Evolutionary conservation across 2,888 invertebrate species (phyloP).

Genomic region (Diadegma fenestrale): DNA sequence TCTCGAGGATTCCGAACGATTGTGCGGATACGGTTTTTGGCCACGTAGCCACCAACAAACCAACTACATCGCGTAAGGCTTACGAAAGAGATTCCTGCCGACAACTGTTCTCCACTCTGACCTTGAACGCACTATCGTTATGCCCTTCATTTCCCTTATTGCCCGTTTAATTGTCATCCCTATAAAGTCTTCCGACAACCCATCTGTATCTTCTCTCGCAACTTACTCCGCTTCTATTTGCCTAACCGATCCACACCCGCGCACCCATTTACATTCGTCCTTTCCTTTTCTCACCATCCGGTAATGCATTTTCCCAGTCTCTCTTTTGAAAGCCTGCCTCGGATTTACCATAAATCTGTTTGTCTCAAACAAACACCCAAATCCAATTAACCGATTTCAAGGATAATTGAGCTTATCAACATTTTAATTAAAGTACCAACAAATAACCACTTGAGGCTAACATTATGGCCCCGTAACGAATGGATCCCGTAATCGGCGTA

Average conservation of each 20-base stretch:
- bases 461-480: background rate
- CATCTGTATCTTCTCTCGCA: slow-evolving; percentile 14
- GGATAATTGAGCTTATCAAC: slow-evolving; percentile 6
- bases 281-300: slow-evolving; percentile 10
- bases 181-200: slow-evolving; percentile 26
- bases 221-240: slow-evolving; percentile 59
- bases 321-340: background rate
- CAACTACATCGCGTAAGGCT: background rate
- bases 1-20: background rate
- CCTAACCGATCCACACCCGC: slow-evolving; percentile 60
- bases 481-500: background rate
- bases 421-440: slow-evolving; percentile 18
- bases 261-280: slow-evolving; percentile 57
- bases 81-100: slow-evolving; percentile 17
- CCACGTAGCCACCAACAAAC: background rate
- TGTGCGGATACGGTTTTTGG: slow-evolving; percentile 2
- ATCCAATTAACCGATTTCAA: background rate
- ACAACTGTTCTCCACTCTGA: slow-evolving; percentile 19
- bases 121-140: slow-evolving; percentile 18
- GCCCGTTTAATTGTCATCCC: slow-evolving; percentile 37
- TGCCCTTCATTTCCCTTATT: slow-evolving; percentile 36
- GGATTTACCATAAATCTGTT: slow-evolving; percentile 59
- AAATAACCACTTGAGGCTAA: background rate
- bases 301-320: slow-evolving; percentile 10
- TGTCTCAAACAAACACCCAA: slow-evolving; percentile 25